phyloP scores from a whole-genome alignment of 2,888 invertebrate genomes.

The Drosophila parthenogenetica region DNA sequence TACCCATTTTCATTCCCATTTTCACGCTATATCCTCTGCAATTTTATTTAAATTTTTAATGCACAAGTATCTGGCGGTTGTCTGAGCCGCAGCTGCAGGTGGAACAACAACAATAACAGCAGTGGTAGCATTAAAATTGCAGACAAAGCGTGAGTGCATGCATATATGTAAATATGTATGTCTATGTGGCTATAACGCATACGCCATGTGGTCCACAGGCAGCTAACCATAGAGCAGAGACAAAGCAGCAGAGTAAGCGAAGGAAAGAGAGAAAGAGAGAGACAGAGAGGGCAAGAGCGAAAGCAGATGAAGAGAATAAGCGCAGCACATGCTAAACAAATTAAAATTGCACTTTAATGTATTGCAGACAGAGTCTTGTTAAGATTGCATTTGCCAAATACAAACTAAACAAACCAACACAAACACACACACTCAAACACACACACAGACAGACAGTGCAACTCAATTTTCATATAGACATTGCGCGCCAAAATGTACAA shows the following conservation, averaged over 20 bases:
- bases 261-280: slow-evolving; percentile 5
- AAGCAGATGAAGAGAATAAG: slow-evolving; percentile 15
- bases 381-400: slow-evolving; percentile 74
- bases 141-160: slow-evolving; percentile 59
- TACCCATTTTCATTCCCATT: slow-evolving; percentile 24
- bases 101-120: slow-evolving; percentile 38
- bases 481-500: slow-evolving; percentile 74
- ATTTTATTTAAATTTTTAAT: slow-evolving; percentile 77
- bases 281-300: slow-evolving; percentile 10
- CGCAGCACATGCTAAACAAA: slow-evolving; percentile 64
- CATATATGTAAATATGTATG: slow-evolving; percentile 43
- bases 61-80: slow-evolving; percentile 66
- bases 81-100: slow-evolving; percentile 74
- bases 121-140: slow-evolving; percentile 69
- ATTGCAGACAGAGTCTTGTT: slow-evolving; percentile 63
- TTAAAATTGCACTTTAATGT: slow-evolving; percentile 79
- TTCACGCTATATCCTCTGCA: slow-evolving; percentile 58
- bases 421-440: slow-evolving; percentile 14
- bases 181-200: slow-evolving; percentile 58
- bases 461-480: slow-evolving; percentile 69
- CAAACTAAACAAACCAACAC: slow-evolving; percentile 53
- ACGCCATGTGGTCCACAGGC: slow-evolving; percentile 67
- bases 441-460: slow-evolving; percentile 12
- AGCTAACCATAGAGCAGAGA: slow-evolving; percentile 15
- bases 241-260: slow-evolving; percentile 15